Conservation (phyloP, 2,888 invertebrate species). For the Oscheius sp. region DNA sequence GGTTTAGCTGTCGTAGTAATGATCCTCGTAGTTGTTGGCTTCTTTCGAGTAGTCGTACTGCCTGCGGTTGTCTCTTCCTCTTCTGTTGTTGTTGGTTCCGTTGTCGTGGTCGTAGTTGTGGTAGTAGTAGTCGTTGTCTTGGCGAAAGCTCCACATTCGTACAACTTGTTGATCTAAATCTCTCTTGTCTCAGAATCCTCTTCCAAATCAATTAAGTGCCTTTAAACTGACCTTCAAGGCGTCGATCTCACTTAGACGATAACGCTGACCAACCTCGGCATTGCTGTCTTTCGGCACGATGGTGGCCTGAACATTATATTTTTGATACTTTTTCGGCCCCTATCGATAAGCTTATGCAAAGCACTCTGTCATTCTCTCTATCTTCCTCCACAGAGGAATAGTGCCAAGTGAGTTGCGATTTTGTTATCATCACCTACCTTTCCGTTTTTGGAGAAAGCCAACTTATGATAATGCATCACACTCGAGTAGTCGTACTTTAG, state of each 20-base stretch:
- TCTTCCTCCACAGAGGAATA: too few relatives aligned
- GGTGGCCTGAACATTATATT: conserved; percentile 72
- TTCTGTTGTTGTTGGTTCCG: conserved; percentile 31
- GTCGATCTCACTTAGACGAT: conserved; percentile 66
- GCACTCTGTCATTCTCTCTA: background rate
- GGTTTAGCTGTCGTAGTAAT: conserved; percentile 40
- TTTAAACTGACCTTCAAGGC: conserved; percentile 14
- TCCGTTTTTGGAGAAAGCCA: conserved; percentile 77
- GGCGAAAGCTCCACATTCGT: conserved; percentile 72
- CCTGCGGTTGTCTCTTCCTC: conserved; percentile 35
- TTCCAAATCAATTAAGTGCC: background rate
- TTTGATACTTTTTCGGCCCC: background rate
- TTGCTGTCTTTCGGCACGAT: conserved; percentile 74
- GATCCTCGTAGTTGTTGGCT: conserved; percentile 38
- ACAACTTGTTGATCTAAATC: conserved; percentile 71
- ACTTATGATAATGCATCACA: conserved; percentile 82
- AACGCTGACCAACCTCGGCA: conserved; percentile 72
- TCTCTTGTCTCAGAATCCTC: background rate
- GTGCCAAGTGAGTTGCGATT: conserved; percentile 1
- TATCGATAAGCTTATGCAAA: background rate
- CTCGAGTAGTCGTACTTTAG: conserved; percentile 83
- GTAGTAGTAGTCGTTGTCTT: conserved; percentile 50
- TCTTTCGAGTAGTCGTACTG: conserved; percentile 43
- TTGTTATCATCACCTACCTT: conserved; percentile 46
- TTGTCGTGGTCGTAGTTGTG: conserved; percentile 40